Conservation (phyloP, 2,888 invertebrate species). For the Plebejus anna region DNA sequence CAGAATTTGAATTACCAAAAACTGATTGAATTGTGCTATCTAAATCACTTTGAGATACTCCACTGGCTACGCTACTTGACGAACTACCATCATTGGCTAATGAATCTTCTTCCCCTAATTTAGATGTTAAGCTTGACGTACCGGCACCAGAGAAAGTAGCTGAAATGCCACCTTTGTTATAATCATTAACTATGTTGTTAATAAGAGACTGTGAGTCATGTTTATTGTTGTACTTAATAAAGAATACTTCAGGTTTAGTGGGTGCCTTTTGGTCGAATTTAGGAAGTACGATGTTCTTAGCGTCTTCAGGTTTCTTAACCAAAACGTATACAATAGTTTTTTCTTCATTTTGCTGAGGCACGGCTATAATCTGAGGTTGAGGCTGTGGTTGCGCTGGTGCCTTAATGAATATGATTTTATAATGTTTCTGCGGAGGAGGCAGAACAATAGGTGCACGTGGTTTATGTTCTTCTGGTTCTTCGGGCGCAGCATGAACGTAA, state of each 20-base stretch:
- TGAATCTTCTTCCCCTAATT: slow-evolving; percentile 5
- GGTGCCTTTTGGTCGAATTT: slow-evolving; percentile 85
- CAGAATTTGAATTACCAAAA: slow-evolving; percentile 27
- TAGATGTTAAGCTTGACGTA: slow-evolving; percentile 28
- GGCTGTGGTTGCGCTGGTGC: slow-evolving; percentile 83
- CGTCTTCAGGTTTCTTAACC: slow-evolving; percentile 87
- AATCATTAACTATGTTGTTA: slow-evolving; percentile 67
- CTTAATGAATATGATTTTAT: slow-evolving; percentile 90
- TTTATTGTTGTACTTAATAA: slow-evolving; percentile 88
- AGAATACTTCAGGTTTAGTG: slow-evolving; percentile 88
- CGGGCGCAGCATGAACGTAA: slow-evolving; percentile 72
- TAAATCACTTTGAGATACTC: slow-evolving; percentile 17
- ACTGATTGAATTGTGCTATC: slow-evolving; percentile 27
- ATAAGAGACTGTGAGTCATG: slow-evolving; percentile 68
- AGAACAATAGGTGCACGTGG: slow-evolving; percentile 78
- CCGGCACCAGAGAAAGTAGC: slow-evolving; percentile 38
- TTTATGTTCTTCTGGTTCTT: slow-evolving; percentile 74
- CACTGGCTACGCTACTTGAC: neutral
- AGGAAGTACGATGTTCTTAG: slow-evolving; percentile 82
- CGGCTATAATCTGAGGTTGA: slow-evolving; percentile 83
- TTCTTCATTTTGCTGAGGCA: slow-evolving; percentile 84
- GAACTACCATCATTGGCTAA: slow-evolving; percentile 13
- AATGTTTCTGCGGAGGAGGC: slow-evolving; percentile 86
- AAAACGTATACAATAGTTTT: slow-evolving; percentile 89
- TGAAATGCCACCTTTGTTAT: slow-evolving; percentile 49